Evolutionary conservation across 2,888 invertebrate genomes (phyloP).

Genomic region (Dastarcus helophoroides): DNA sequence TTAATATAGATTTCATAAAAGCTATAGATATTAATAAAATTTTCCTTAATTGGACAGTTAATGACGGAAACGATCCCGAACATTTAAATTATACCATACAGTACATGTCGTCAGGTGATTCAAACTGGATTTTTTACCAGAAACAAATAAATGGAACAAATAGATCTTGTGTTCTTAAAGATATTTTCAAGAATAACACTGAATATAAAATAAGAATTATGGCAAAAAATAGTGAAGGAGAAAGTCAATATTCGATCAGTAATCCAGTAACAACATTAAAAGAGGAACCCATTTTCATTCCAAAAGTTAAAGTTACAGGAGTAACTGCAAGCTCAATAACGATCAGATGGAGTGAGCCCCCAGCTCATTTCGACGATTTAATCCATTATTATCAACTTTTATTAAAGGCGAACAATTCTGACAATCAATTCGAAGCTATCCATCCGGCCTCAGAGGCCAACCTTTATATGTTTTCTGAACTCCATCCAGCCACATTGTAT

Average conservation of each 20-base stretch:
- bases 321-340: slow-evolving; percentile 62
- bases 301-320: slow-evolving; percentile 65
- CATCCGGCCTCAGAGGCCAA: slow-evolving; percentile 54
- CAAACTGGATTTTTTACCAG: slow-evolving; percentile 45
- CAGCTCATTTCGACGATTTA: slow-evolving; percentile 50
- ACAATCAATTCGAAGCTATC: slow-evolving; percentile 45
- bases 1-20: slow-evolving; percentile 59
- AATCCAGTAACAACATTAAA: slow-evolving; percentile 50
- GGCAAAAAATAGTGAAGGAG: slow-evolving; percentile 55
- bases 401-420: slow-evolving; percentile 45
- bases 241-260: slow-evolving; percentile 43
- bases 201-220: slow-evolving; percentile 55
- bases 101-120: slow-evolving; percentile 42
- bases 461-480: slow-evolving; percentile 66
- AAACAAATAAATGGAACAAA: slow-evolving; percentile 51
- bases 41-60: slow-evolving; percentile 73
- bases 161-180: slow-evolving; percentile 56
- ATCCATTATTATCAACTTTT: slow-evolving; percentile 67
- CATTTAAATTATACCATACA: slow-evolving; percentile 44
- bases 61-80: slow-evolving; percentile 61
- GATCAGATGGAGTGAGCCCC: slow-evolving; percentile 66
- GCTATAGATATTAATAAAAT: slow-evolving; percentile 64
- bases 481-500: slow-evolving; percentile 70
- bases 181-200: slow-evolving; percentile 48
- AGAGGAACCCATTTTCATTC: slow-evolving; percentile 66